phyloP scores from a whole-genome alignment of 2,113 vertebrate genomes.

The human (Homo sapiens) region DNA sequence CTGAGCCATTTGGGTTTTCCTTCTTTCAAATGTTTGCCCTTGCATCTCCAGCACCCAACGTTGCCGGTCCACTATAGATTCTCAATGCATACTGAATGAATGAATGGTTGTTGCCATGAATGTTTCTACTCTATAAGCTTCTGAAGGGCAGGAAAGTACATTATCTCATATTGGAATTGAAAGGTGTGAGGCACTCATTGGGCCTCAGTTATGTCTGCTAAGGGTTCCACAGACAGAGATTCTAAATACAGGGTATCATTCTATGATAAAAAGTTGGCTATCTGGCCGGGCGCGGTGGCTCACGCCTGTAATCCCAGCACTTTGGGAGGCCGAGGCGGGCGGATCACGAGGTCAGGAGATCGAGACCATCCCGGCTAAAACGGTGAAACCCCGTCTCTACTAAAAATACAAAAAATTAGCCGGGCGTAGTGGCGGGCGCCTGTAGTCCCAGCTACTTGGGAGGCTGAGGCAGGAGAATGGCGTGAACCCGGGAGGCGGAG shows the following conservation, averaged over 20 bases:
- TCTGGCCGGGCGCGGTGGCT: too few species aligned
- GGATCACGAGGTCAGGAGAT: too few species aligned
- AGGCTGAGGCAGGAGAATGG: too few species aligned
- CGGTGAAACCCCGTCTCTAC: too few species aligned
- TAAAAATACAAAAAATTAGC: too few species aligned
- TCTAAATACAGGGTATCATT: neutral
- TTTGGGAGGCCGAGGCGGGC: too few species aligned
- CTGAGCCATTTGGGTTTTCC: neutral
- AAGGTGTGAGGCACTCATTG: too few species aligned
- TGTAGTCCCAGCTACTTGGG: too few species aligned
- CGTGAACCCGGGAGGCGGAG: too few species aligned
- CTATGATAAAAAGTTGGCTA: neutral
- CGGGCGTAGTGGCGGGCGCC: too few species aligned
- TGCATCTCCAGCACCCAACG: neutral
- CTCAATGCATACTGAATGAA: neutral
- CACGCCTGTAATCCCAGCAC: too few species aligned
- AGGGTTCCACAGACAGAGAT: neutral
- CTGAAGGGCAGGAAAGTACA: neutral
- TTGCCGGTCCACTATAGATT: neutral
- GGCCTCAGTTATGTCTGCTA: neutral
- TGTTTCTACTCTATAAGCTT: neutral
- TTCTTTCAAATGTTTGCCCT: neutral
- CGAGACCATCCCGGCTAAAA: too few species aligned
- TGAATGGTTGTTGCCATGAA: neutral
- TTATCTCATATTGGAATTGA: neutral